Conservation (phyloP, 2,113 vertebrate genomes). For the Pelvicachromis taeniatus region DNA sequence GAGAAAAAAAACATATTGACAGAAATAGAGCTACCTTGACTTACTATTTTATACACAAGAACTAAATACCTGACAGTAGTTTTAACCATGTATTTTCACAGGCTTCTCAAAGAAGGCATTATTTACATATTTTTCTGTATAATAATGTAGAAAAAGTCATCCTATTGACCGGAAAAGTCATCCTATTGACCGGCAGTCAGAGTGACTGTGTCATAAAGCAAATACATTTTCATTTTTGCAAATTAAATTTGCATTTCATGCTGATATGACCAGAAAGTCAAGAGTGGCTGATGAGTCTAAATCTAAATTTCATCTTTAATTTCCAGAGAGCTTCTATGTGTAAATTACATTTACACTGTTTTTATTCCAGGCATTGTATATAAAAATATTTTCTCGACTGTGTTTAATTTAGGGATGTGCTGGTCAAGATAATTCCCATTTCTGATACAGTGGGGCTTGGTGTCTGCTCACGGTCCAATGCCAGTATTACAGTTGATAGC, state of each 20-base stretch:
- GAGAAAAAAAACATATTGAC: conserved; percentile 16
- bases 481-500: background rate
- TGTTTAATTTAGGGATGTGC: background rate
- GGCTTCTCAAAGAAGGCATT: background rate
- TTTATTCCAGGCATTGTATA: background rate
- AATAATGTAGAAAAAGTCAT: background rate
- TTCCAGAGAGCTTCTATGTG: background rate
- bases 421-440: background rate
- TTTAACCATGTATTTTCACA: background rate
- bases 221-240: background rate
- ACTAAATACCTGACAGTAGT: background rate
- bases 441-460: background rate
- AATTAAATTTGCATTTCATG: background rate
- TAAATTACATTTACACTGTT: background rate
- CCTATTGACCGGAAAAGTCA: background rate
- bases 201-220: background rate
- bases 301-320: background rate
- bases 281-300: background rate
- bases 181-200: background rate
- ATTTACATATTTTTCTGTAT: background rate
- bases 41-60: background rate
- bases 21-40: background rate
- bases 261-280: background rate
- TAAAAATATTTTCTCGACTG: background rate
- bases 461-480: too few species aligned